Evolutionary conservation across 2,888 invertebrate species (phyloP).

Genomic region (Perizoma flavofasciatum): DNA sequence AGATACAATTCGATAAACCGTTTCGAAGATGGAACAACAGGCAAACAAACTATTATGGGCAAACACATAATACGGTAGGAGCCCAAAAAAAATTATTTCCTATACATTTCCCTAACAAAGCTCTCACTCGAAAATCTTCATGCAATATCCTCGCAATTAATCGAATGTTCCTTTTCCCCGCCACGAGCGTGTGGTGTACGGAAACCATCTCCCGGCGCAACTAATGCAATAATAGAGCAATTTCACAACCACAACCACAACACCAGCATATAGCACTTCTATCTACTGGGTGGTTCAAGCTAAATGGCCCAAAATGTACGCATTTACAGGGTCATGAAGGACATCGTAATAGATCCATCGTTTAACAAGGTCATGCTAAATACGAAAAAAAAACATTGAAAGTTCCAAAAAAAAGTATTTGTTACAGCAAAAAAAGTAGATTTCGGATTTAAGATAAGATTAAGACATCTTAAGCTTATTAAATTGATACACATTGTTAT

Average conservation of each 20-base stretch:
- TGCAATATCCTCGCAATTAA: conserved; percentile 3
- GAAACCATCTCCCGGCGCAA: conserved; percentile 44
- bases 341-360: background rate
- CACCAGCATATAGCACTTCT: conserved; percentile 6
- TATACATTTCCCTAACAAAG: background rate
- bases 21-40: too few species aligned
- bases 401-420: too few species aligned
- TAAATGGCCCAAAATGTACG: background rate
- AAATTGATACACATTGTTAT: too few species aligned
- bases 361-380: too few species aligned
- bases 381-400: too few species aligned
- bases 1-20: too few species aligned
- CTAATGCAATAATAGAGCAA: conserved; percentile 77
- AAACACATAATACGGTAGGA: too few species aligned
- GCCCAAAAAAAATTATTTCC: background rate
- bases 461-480: too few species aligned
- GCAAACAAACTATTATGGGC: too few species aligned
- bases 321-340: background rate
- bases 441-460: too few species aligned
- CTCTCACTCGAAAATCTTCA: conserved; percentile 1
- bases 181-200: conserved; percentile 35
- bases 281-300: conserved; percentile 1
- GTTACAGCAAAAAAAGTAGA: too few species aligned
- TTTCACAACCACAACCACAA: conserved; percentile 37
- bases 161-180: conserved; percentile 5